These are phyloP conservation scores for Phataginus tricuspis DNA, from an alignment of 2,797 vertebrate genomes.

Conservation along the genomic window DNA sequence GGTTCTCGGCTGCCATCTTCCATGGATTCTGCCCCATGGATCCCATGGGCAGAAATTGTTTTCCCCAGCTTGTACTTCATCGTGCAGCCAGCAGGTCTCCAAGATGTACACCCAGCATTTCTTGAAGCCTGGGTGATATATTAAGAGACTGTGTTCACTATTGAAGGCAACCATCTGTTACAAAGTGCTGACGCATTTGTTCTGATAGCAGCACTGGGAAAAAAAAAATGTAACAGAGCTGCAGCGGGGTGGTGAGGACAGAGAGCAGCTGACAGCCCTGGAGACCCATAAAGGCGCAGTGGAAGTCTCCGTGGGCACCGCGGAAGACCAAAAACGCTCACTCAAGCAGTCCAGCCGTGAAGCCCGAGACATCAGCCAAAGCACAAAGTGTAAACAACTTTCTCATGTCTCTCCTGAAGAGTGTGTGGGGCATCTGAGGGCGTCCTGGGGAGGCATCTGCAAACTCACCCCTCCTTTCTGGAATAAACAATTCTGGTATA, in stretches of 20 bases:
- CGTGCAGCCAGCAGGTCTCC: not conserved
- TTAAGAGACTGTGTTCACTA: conserved; percentile 48
- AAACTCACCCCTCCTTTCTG: not conserved
- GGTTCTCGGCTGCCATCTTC: accelerated
- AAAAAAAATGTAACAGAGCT: not conserved
- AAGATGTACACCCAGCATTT: not conserved
- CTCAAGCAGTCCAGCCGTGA: no score
- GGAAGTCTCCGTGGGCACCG: not conserved
- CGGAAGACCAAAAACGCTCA: not conserved
- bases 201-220: not conserved
- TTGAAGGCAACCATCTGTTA: conserved; percentile 69
- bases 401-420: not conserved
- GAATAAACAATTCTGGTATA: not conserved
- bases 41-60: not conserved
- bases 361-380: not conserved
- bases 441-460: accelerated
- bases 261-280: not conserved
- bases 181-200: conserved; percentile 63
- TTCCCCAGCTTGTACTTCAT: not conserved
- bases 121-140: conserved; percentile 17
- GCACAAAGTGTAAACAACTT: accelerated
- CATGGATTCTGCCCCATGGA: not conserved
- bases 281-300: not conserved
- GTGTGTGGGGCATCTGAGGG: accelerated
- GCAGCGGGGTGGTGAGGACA: not conserved